Base-by-base conservation (phyloP, 2,888 invertebrate species). In the Drepana falcataria region DNA sequence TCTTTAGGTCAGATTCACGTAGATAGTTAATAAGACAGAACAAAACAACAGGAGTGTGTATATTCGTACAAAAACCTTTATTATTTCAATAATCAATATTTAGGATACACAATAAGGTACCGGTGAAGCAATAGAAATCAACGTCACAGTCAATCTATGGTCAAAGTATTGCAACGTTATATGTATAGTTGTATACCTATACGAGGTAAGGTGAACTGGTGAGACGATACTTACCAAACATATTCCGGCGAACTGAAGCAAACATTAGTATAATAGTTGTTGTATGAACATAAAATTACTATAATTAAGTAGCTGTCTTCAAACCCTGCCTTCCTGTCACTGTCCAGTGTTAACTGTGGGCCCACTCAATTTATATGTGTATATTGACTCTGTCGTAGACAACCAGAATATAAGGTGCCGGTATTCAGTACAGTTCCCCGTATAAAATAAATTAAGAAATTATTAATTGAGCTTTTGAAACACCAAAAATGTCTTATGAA, bases 401-500 rank as follows among this genome's bases (percentile, higher is more conserved):
- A 49, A 47, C n/a, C 35, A 51, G 21, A 21, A 21, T 52, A 51
- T 48, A 47, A 41, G 48, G 47, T 53, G 48, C 44, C 47, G 41
- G 48, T 51, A 47, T 47, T 48, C 52, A 21, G 47, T 49, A 40
- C 47, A 35, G 41, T 47, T 52, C 51, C n/a, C 44, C 41, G n/a
- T 40, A 3, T 48, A 4, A 35, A 49, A 5, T 41, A 1, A 51
- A 51, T 7, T 41, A 34, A 63, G 57, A 55, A 66, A 64, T 57
- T 59, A 64, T 65, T 62, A 55, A 72, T 77, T 77, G 84, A 83
- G 81, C 83, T 85, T 85, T 77, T 65, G 67, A 66, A 78, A 85
- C 83, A 83, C 83, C 84, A 85, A 83, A 77, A 67, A 74, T 81
- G 74, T 83, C 87, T 88, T 87, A 87, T 87, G 87, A 87, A 83